Base-by-base conservation (phyloP, 2,797 vertebrate species). In the Syngnathus acus region DNA sequence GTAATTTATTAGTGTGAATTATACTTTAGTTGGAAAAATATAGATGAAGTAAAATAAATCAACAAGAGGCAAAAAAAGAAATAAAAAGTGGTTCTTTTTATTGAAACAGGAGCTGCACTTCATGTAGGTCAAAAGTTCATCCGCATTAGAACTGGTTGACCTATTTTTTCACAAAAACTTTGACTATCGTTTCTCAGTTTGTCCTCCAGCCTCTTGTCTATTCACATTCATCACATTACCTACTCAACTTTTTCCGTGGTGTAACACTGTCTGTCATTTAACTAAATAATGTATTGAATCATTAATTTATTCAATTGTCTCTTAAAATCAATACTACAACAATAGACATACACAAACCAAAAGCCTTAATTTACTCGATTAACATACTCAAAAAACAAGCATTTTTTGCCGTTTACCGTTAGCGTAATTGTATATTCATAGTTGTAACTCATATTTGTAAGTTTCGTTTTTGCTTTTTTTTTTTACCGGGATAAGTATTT, bases 71-170 rank as follows among this genome's bases (percentile, higher is more conserved):
- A 26, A 10, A 23, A 51, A 38, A 60, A 17, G 37, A 6, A 3
- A 8, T 17, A 23, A 51, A 38, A 60, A 8, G 58, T 7, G 7
- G 16, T 17, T 60, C 32, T 39, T 38, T 60, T 17, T 48, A 9
- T 5, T 8, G 42, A 17, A 63, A 63, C 62, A 10, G 62, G 50
- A 48, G 26, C 47, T 17, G 5, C 9, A 50, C 26, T 50, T 39
- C 10, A 16, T 64, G 23, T 9, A 82, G 92, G 92, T 94, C 92
- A 92, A 91, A 92, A 93, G 93, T 94, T 94, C 91, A 94, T 40
- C 68, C 85, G 70, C 87, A 87, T 90, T 90, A 89, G 78, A 77
- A 81, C 63, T 70, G 83, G 84, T 61, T 95, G 92, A 94, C 93
- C 92, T 93, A 91, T 86, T 94, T 77, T 76, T 65, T 68, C 19